phyloP scores from a whole-genome alignment of 1,140 invertebrate species.

The Galleria mellonella region DNA sequence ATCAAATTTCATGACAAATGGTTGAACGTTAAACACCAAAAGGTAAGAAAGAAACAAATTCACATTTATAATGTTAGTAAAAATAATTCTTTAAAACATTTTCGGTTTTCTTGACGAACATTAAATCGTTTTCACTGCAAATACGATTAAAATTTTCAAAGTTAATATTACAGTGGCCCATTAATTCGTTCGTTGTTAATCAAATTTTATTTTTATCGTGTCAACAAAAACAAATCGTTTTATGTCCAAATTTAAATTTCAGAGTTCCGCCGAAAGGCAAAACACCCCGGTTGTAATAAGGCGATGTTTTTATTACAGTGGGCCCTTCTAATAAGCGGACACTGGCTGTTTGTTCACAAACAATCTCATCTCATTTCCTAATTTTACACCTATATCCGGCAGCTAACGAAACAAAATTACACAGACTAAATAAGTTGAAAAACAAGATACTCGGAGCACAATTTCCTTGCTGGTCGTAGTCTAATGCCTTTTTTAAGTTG shows the following conservation, averaged over 20 bases:
- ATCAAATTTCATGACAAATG: too few species aligned
- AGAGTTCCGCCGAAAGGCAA: conserved; percentile 27
- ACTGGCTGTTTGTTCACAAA: conserved; percentile 60
- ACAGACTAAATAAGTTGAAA: conserved; percentile 33
- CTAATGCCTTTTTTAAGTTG: too few species aligned
- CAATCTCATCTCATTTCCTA: conserved; percentile 56
- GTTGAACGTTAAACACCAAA: too few species aligned
- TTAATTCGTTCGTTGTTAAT: conserved; percentile 20
- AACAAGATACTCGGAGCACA: conserved; percentile 14
- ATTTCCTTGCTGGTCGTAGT: background rate
- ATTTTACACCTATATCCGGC: conserved; percentile 58
- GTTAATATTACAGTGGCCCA: background rate
- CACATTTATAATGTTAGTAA: too few species aligned
- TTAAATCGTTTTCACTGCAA: too few species aligned
- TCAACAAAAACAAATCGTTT: conserved; percentile 59
- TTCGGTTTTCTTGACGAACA: too few species aligned
- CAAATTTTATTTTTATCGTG: conserved; percentile 51
- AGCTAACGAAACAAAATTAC: conserved; percentile 44
- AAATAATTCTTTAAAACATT: too few species aligned
- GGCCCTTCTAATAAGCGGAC: conserved; percentile 63
- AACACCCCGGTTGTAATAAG: conserved; percentile 51
- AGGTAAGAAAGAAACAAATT: too few species aligned
- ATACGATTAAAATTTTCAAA: background rate
- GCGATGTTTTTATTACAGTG: conserved; percentile 65
- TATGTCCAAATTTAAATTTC: conserved; percentile 60